A percentile compares a stretch with the other conserved stretches of the same genome.
phyloP scores from a whole-genome alignment of 2,113 vertebrate species.

The Polypterus senegalus region DNA sequence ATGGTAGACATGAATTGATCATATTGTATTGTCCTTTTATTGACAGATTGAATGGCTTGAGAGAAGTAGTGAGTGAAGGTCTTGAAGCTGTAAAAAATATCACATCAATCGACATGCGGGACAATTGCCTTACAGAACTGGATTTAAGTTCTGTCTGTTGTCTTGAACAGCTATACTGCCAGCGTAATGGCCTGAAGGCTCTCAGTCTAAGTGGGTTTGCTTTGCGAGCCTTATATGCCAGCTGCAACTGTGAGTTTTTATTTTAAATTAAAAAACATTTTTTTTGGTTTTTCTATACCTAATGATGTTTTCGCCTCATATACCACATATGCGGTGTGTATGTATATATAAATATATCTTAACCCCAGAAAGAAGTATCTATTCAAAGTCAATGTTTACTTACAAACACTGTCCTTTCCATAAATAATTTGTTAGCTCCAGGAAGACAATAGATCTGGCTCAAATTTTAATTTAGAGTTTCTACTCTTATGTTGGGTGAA shows the following conservation, averaged over 20 bases:
- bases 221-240: constrained; percentile 67
- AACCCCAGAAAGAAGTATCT: too few species aligned
- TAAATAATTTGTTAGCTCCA: too few species aligned
- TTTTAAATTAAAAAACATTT: neutral
- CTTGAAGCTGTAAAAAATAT: constrained; percentile 66
- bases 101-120: constrained; percentile 74
- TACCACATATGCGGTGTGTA: too few species aligned
- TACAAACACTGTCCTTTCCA: too few species aligned
- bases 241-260: constrained; percentile 67
- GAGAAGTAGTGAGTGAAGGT: constrained; percentile 46
- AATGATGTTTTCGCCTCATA: too few species aligned
- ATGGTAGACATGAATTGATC: too few species aligned
- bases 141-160: constrained; percentile 70
- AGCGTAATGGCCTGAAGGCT: constrained; percentile 72
- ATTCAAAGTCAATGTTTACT: too few species aligned
- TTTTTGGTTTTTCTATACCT: too few species aligned
- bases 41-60: constrained; percentile 71
- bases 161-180: constrained; percentile 82
- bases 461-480: too few species aligned
- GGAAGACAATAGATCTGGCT: too few species aligned
- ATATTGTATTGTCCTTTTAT: neutral
- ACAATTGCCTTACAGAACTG: constrained; percentile 68
- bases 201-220: constrained; percentile 75
- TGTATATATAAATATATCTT: too few species aligned
- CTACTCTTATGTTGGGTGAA: neutral